phyloP scores from a whole-genome alignment of 2,797 vertebrate species.

The Hydrophis major region DNA sequence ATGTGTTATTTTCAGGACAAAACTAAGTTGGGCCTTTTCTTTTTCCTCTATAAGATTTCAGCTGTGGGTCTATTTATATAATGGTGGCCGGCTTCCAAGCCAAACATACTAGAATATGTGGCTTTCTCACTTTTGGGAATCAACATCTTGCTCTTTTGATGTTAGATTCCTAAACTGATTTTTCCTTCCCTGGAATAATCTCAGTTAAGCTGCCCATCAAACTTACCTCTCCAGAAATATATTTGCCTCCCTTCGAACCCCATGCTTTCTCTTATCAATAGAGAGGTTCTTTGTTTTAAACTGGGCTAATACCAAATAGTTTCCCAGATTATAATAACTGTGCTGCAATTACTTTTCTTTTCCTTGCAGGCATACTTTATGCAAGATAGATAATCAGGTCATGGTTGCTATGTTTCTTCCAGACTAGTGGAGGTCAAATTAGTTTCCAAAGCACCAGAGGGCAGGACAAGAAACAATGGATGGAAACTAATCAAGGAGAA shows the following conservation, averaged over 20 bases:
- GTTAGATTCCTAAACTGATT: not conserved
- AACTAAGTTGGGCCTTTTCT: not conserved
- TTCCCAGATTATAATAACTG: not conserved
- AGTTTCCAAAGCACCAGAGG: too few relatives aligned
- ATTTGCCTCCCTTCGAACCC: not conserved
- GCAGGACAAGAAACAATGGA: too few relatives aligned
- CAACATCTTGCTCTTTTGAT: slow-evolving; percentile 20
- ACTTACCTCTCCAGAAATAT: not conserved
- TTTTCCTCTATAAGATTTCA: not conserved
- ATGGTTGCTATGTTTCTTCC: not conserved
- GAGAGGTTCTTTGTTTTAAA: not conserved
- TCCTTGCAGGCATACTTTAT: too few relatives aligned
- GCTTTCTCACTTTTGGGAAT: slow-evolving; percentile 4
- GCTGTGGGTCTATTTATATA: slow-evolving; percentile 17
- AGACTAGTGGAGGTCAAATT: not conserved
- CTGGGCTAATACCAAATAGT: not conserved
- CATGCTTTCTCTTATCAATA: not conserved
- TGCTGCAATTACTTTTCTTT: not conserved
- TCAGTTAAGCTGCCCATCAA: not conserved
- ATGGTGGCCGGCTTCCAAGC: slow-evolving; percentile 1
- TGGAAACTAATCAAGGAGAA: not conserved
- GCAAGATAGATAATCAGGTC: not conserved
- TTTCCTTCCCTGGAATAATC: not conserved
- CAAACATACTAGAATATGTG: slow-evolving; percentile 1
- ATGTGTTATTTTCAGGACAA: not conserved